Evolutionary conservation across 1,140 invertebrate species (phyloP).

Genomic region (Anastrepha ludens): DNA sequence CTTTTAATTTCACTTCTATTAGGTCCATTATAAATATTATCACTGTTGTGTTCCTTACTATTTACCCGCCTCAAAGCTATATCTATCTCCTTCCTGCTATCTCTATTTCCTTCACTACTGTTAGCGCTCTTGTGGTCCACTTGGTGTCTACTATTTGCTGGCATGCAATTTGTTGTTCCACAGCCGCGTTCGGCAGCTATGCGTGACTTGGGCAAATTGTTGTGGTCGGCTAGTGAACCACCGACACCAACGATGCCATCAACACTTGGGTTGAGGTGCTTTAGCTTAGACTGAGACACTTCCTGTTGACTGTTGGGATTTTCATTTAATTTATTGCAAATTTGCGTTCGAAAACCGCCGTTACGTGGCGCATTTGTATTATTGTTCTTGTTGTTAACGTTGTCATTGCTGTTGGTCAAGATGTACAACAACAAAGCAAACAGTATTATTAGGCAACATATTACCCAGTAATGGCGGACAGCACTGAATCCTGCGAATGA

Average conservation of each 20-base stretch:
- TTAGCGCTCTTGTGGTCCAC: neutral
- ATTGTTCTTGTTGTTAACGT: neutral
- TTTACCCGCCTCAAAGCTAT: neutral
- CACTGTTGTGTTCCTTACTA: neutral
- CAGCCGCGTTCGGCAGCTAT: neutral
- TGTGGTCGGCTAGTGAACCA: conserved; percentile 36
- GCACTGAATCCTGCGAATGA: conserved; percentile 29
- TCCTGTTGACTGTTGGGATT: conserved; percentile 53
- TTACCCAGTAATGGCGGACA: neutral
- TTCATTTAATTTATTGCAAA: conserved; percentile 53
- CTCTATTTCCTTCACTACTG: neutral
- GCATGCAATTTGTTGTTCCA: neutral
- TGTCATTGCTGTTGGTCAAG: conserved; percentile 26
- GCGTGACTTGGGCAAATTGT: conserved; percentile 50
- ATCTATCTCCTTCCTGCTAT: neutral
- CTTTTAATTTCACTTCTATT: neutral
- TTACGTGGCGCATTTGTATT: neutral
- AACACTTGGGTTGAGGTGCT: neutral
- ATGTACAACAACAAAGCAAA: conserved; percentile 11
- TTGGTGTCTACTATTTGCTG: neutral
- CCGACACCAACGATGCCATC: neutral
- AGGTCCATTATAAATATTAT: neutral
- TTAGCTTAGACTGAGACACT: neutral
- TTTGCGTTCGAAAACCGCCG: conserved; percentile 37
- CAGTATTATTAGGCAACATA: conserved; percentile 29